Evolutionary conservation across 2,113 vertebrate genomes (phyloP).

Genomic region (Rhagologus leucostigma): DNA sequence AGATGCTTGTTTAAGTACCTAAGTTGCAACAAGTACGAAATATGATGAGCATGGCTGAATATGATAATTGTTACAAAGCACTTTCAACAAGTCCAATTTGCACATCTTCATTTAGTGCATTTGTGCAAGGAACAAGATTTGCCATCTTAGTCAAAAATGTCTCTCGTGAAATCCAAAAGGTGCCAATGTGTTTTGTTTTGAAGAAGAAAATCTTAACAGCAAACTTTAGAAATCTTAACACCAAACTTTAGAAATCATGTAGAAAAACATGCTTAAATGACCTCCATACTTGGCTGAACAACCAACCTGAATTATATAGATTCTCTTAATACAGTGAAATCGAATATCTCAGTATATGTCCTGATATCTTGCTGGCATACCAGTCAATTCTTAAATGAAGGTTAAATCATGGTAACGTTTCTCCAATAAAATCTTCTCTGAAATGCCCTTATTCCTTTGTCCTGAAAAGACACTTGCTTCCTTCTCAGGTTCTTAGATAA

Average conservation of each 20-base stretch:
- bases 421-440: neutral
- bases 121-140: neutral
- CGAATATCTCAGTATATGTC: neutral
- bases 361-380: neutral
- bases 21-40: neutral
- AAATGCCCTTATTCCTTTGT: neutral
- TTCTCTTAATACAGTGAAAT: neutral
- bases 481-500: neutral
- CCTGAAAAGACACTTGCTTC: neutral
- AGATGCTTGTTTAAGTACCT: neutral
- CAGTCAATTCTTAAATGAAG: neutral
- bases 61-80: neutral
- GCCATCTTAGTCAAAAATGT: neutral
- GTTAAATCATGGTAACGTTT: neutral
- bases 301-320: neutral
- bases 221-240: neutral
- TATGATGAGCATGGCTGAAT: neutral
- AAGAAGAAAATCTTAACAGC: neutral
- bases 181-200: neutral
- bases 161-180: neutral
- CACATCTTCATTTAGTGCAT: neutral
- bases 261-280: neutral
- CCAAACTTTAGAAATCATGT: neutral
- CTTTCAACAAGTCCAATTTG: neutral
- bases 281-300: neutral